Evolutionary conservation across 1,140 invertebrate genomes (phyloP), one percentile per base, ranked within the genome.

Genomic region (Brachionus rubens): DNA sequence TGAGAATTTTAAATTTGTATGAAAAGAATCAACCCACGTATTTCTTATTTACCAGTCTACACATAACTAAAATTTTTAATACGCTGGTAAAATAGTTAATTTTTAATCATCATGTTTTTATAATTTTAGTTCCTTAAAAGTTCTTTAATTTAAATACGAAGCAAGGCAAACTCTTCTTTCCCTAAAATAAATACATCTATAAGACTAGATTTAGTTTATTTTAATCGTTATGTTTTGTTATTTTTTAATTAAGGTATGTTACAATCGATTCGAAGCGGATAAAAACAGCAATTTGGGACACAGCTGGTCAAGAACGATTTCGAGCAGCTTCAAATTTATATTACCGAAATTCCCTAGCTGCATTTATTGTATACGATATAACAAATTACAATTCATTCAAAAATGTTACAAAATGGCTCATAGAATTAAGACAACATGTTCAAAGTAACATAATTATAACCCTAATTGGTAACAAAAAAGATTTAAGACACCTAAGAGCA

Each of bases 401-500:
- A 76, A 90, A 96, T 83, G 96, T 96, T 75, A 98, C 97, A 87
- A 96, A 92, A 82, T 99, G 96, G 97, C 94, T 99, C 52, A 98
- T 97, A 85, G 96, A 99, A 87, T 87, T 99, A 70, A 96, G 98
- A 86, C 88, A 96, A 80, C 90, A 94, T 86, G 96, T 96, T 78
- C 96, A 92, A 85, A 95, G 96, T 33, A 97, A 93, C 83, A 99
- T 99, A 88, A 96, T 99, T 80, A 99, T 99, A 88, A 96, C 94
- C 52, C 87, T 98, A 80, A 92, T 94, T 80, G 95, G 95, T 4
- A 79, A 78, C 43, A 78, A 78, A 72, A 68, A 26, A 24, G 77
- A 78, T 48, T 56, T 78, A 36, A 40, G 26, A 3, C 48, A 68
- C 28, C 16, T 50, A n/a, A 50, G 78, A 56, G 21, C 56, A 12